Base-by-base conservation (phyloP, 2,888 invertebrate genomes). In the Adelognathus sp. region DNA sequence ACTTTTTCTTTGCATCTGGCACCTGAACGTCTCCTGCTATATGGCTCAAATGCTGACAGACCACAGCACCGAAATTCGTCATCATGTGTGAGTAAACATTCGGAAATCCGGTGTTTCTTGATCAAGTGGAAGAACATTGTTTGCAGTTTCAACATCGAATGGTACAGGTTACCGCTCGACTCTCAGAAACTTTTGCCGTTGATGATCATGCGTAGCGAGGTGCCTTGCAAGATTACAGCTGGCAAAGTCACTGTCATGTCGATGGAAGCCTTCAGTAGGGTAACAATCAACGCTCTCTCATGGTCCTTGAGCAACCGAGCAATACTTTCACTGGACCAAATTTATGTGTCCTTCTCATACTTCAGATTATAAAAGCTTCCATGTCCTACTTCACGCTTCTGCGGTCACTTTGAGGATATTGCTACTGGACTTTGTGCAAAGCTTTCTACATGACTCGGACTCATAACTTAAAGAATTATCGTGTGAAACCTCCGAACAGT, bases 371-470 rank as follows among this genome's bases (percentile, higher is more conserved):
- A 9, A 36, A 36, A 9, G n/a, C 56, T 9, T 64, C 1, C 61
- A 36, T 60, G 79, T 54, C 5, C 63, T 61, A 3, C n/a, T 36
- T 36, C n/a, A 36, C 36, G 36, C 7, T 36, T 36, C 36, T 36
- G 36, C 79, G 70, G 36, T 81, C 86, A 14, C 16, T 61, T 18
- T 83, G 82, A 1, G 82, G 79, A 29, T 1, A 9, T 84, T 87
- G 11, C 36, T n/a, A n/a, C n/a, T n/a, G n/a, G n/a, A n/a, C n/a
- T n/a, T n/a, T n/a, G n/a, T n/a, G n/a, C n/a, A n/a, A n/a, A n/a
- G n/a, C n/a, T n/a, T n/a, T n/a, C n/a, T n/a, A n/a, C n/a, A n/a
- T n/a, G n/a, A n/a, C n/a, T n/a, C n/a, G n/a, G n/a, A n/a, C n/a
- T n/a, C n/a, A n/a, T n/a, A n/a, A n/a, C n/a, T n/a, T n/a, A n/a